phyloP scores from a whole-genome alignment of 2,888 invertebrate genomes.

The Pantelozetes paolii region DNA sequence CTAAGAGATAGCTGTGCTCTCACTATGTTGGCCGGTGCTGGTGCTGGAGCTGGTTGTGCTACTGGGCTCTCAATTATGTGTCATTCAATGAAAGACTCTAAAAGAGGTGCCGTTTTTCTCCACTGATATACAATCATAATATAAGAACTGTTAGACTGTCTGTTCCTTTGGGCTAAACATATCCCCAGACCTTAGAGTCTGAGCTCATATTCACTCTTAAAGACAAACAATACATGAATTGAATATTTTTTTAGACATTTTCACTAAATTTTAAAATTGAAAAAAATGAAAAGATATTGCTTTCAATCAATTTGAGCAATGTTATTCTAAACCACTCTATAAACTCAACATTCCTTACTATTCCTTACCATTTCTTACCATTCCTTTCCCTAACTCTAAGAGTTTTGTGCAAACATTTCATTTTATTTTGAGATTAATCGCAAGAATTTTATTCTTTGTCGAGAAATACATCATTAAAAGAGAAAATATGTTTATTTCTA shows the following conservation, averaged over 20 bases:
- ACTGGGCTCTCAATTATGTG: not conserved
- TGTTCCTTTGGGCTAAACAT: slow-evolving; percentile 28
- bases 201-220: slow-evolving; percentile 1
- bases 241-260: slow-evolving; percentile 6
- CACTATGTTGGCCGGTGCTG: not conserved
- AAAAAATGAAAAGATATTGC: slow-evolving; percentile 5
- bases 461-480: slow-evolving; percentile 23
- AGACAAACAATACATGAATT: not conserved
- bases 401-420: not conserved
- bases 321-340: slow-evolving; percentile 9
- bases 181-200: not conserved
- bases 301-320: not conserved
- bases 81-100: not conserved
- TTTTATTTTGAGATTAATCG: not conserved
- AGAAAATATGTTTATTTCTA: slow-evolving; percentile 18
- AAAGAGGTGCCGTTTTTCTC: slow-evolving; percentile 25
- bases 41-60: not conserved
- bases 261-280: not conserved
- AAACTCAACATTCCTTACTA: not conserved
- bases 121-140: not conserved
- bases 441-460: not conserved
- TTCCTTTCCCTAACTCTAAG: not conserved
- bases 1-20: not conserved
- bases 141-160: slow-evolving; percentile 28
- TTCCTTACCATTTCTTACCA: too few species aligned